Percentiles rank a stretch among this genome's conserved stretches.
Evolutionary conservation across 2,113 vertebrate genomes (phyloP).

Genomic region (Hystrix brachyura): DNA sequence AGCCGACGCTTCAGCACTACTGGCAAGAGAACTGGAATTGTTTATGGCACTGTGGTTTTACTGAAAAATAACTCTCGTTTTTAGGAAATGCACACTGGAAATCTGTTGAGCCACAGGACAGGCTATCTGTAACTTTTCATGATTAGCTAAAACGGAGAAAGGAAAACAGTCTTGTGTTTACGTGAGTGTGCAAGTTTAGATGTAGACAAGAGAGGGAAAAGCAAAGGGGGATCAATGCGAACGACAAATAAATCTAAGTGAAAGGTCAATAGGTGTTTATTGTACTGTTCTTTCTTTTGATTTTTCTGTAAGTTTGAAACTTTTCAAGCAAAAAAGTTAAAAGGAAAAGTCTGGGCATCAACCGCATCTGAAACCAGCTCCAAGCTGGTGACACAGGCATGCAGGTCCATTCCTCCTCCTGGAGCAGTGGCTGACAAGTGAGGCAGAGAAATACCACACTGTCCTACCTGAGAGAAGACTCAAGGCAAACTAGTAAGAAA

Average conservation of each 20-base stretch:
- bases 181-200: neutral
- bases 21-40: neutral
- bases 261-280: neutral
- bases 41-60: neutral
- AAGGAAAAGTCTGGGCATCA: neutral
- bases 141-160: neutral
- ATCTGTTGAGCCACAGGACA: neutral
- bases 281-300: neutral
- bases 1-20: neutral
- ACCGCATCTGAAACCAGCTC: neutral
- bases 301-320: conserved; percentile 5
- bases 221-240: neutral
- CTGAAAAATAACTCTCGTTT: neutral
- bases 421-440: neutral
- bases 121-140: neutral
- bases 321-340: conserved; percentile 49
- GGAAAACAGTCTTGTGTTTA: neutral
- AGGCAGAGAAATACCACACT: neutral
- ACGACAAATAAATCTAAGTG: neutral
- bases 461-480: neutral
- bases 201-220: neutral
- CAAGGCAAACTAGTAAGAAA: neutral
- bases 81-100: neutral
- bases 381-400: neutral
- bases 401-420: neutral